Base-by-base conservation (phyloP, 1,140 invertebrate genomes). In the Ooceraea biroi region DNA sequence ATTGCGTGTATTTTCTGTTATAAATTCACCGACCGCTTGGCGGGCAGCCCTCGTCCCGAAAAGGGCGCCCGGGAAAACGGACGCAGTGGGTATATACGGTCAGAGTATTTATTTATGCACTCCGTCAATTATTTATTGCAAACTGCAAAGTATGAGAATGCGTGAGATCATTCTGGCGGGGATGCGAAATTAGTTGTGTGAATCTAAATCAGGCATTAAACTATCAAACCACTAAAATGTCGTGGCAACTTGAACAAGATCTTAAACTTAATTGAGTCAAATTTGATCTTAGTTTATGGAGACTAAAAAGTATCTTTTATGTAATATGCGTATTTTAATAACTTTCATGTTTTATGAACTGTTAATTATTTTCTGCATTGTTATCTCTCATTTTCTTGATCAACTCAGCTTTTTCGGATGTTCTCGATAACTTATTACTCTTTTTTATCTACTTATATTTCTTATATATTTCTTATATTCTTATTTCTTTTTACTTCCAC, bases 1-100 rank as follows among this genome's bases (percentile, higher is more conserved):
- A 93, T 93, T 93, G 89, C 92, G 65, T 92, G 92, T 93, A 93
- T 92, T 93, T 93, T 93, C 91, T 85, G 88, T 93, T 92, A 93
- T 93, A 93, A 93, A 93, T 93, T 88, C 89, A 52, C 58, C 71
- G 80, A 52, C 63, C 58, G 63, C 63, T 69, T 63, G 50, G 76
- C 11, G n/a, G 14, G 11, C 57, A 58, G 60, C 72, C 80, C 73
- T 74, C 22, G 10, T 8, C 44, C 57, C 3, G 41, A 17, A 17
- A n/a, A 22, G 27, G 66, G 44, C 1, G 25, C 19, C 17, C 36
- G 68, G 60, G 25, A 55, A 82, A 84, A 74, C 82, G 85, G 80
- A 66, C 83, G 68, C 50, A n/a, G n/a, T n/a, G n/a, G n/a, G n/a
- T n/a, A n/a, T n/a, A n/a, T n/a, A n/a, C n/a, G 48, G 14, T 14